phyloP scores from a whole-genome alignment of 2,113 vertebrate genomes.

The Melierax canorus region DNA sequence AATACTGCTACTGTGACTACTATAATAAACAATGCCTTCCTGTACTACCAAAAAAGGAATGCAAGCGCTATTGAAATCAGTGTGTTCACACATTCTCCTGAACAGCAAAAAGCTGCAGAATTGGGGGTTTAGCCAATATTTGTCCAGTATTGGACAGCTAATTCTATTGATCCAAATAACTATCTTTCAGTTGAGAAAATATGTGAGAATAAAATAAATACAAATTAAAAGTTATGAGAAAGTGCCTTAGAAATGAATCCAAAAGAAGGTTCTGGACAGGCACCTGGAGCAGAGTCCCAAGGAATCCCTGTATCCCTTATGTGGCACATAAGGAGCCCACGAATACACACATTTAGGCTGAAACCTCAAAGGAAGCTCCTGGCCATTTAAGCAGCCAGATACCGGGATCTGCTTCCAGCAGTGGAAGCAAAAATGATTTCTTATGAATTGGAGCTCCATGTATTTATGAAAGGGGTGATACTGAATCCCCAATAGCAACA shows the following conservation, averaged over 20 bases:
- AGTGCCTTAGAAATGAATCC: neutral
- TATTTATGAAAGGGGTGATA: neutral
- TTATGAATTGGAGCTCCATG: neutral
- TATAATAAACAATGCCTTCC: neutral
- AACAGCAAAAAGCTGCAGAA: neutral
- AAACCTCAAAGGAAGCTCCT: neutral
- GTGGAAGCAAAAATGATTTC: neutral
- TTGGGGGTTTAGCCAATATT: neutral
- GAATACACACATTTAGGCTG: neutral
- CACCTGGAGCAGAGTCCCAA: neutral
- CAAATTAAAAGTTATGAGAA: neutral
- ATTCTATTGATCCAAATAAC: neutral
- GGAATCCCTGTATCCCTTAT: fast-evolving
- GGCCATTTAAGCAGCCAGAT: neutral
- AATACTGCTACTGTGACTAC: neutral
- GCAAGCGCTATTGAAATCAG: neutral
- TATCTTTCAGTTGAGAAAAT: neutral
- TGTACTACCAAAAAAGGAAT: neutral
- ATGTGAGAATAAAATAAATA: neutral
- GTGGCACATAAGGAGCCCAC: neutral
- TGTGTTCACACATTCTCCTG: neutral
- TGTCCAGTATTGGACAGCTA: neutral
- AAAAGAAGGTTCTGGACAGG: neutral
- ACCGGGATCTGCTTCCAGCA: neutral
- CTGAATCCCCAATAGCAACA: neutral